phyloP scores from a whole-genome alignment of 2,888 invertebrate genomes.

The Drosophila demipolita region DNA sequence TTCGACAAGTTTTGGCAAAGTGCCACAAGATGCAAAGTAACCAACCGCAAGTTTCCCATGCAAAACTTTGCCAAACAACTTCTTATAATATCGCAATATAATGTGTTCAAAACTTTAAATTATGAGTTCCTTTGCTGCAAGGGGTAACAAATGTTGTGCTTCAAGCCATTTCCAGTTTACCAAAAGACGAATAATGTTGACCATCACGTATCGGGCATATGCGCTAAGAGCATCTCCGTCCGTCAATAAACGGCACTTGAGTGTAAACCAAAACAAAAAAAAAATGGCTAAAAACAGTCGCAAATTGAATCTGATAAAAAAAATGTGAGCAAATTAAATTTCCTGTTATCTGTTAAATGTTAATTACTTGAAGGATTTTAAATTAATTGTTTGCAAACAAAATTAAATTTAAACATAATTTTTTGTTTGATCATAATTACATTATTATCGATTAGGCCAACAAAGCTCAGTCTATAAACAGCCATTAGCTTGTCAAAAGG shows the following conservation, averaged over 20 bases:
- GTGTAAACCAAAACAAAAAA: background rate
- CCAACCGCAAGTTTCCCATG: constrained; percentile 21
- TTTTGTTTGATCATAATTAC: background rate
- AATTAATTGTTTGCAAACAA: no score
- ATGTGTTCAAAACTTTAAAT: constrained; percentile 7
- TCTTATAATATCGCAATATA: constrained; percentile 10
- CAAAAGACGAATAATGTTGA: background rate
- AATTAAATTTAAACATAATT: background rate
- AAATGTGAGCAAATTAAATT: background rate
- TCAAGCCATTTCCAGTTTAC: background rate
- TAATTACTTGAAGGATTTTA: background rate
- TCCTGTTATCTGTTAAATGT: background rate
- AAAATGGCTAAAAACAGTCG: background rate
- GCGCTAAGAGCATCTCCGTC: background rate
- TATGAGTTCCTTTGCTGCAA: background rate
- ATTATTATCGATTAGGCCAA: background rate
- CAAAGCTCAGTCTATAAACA: background rate
- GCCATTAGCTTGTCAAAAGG: background rate
- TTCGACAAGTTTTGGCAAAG: constrained; percentile 12
- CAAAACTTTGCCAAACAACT: constrained; percentile 17
- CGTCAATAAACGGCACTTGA: background rate
- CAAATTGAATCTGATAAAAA: background rate
- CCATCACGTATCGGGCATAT: constrained; percentile 1
- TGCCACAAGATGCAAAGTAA: constrained; percentile 21
- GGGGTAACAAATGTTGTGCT: background rate